Conservation (phyloP, 2,888 invertebrate genomes). For the Metopia argyrocephala region DNA sequence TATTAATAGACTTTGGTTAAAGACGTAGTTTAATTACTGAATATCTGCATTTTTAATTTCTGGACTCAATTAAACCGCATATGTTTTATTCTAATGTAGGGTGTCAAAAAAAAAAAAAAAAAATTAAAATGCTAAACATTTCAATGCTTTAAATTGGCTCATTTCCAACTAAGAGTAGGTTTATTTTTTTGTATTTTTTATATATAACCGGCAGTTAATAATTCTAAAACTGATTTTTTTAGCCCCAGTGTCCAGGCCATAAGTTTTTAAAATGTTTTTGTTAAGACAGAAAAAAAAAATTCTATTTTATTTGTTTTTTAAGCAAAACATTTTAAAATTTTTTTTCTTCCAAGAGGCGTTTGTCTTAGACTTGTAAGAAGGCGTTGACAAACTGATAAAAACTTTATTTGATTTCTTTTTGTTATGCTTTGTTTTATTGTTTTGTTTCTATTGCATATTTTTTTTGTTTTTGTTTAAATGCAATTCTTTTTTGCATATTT, state of each 20-base stretch:
- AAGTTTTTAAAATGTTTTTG: constrained; percentile 33
- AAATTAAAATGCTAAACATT: constrained; percentile 61
- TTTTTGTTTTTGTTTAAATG: not conserved
- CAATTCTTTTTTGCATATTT: not conserved
- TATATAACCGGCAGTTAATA: constrained; percentile 43
- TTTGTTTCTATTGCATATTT: constrained; percentile 14
- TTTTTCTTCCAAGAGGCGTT: constrained; percentile 61
- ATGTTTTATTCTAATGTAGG: not conserved
- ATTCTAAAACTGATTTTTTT: constrained; percentile 43
- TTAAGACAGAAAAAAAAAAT: constrained; percentile 26
- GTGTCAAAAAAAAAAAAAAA: not conserved
- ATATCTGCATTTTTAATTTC: too few species aligned
- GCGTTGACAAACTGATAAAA: constrained; percentile 64
- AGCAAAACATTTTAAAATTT: constrained; percentile 27
- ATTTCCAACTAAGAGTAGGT: constrained; percentile 59
- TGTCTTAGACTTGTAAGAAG: constrained; percentile 62
- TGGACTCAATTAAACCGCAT: too few species aligned
- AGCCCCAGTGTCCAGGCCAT: constrained; percentile 33
- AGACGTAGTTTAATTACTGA: too few species aligned
- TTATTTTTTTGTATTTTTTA: constrained; percentile 32
- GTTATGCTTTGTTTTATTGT: not conserved
- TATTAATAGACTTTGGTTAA: too few species aligned
- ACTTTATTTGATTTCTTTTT: constrained; percentile 23
- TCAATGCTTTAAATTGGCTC: constrained; percentile 62
- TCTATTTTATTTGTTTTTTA: constrained; percentile 1